A percentile compares a stretch with the other conserved stretches of the same genome.
Evolutionary conservation across 2,797 vertebrate genomes (phyloP).

Genomic region (Pangasius djambal): DNA sequence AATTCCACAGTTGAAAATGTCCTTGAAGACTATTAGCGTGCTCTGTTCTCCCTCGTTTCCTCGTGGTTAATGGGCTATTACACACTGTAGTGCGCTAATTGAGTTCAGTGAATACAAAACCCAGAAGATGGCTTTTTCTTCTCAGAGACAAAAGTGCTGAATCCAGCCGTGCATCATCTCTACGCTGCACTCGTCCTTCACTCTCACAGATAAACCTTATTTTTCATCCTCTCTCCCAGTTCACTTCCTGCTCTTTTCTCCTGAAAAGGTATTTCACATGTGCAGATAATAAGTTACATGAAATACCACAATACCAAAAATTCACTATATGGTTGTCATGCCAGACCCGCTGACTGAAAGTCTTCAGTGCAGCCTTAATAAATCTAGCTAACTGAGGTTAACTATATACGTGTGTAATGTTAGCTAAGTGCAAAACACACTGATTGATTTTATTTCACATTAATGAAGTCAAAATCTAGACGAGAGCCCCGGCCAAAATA

Average conservation of each 20-base stretch:
- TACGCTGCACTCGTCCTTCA: conserved; percentile 6
- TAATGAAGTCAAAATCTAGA: neutral
- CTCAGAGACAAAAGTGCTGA: neutral
- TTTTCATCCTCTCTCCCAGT: neutral
- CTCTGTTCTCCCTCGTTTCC: conserved; percentile 23
- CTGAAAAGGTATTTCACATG: neutral
- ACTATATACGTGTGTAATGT: neutral
- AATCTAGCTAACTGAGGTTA: neutral
- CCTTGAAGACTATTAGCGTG: conserved; percentile 18
- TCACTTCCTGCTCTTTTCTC: neutral
- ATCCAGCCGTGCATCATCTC: neutral
- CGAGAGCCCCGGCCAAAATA: neutral
- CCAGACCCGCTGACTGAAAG: neutral
- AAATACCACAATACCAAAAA: neutral
- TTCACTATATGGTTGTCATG: neutral
- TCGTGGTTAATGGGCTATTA: conserved; percentile 48
- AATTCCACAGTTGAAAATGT: neutral
- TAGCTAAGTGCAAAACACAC: neutral
- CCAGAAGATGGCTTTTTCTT: conserved; percentile 6
- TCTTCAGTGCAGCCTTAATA: neutral
- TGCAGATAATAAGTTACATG: neutral
- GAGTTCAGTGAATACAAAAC: conserved; percentile 44
- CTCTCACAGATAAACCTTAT: neutral
- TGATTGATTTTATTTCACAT: no score
- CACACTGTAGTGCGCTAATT: conserved; percentile 16